phyloP scores from a whole-genome alignment of 2,797 vertebrate species.

The Pangasius larnaudii region DNA sequence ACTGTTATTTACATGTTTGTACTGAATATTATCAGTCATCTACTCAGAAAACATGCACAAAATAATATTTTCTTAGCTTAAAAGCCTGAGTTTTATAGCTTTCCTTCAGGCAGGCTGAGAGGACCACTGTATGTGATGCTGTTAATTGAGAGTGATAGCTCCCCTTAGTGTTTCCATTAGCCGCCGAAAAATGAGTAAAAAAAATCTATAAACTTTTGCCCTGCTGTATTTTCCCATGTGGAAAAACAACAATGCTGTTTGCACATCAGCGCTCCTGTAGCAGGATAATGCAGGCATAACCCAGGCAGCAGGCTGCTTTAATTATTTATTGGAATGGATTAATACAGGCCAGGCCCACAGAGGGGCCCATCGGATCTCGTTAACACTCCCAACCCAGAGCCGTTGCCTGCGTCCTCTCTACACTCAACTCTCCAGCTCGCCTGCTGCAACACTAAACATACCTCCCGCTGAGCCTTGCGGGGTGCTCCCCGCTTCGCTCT shows the following conservation, averaged over 20 bases:
- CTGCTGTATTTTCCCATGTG: neutral
- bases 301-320: slow-evolving; percentile 42
- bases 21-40: neutral
- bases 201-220: slow-evolving; percentile 33
- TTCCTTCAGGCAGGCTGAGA: neutral
- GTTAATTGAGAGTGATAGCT: slow-evolving; percentile 39
- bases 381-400: slow-evolving; percentile 58
- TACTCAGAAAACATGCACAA: neutral
- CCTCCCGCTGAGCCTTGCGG: slow-evolving; percentile 54
- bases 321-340: slow-evolving; percentile 55
- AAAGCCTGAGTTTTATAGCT: neutral
- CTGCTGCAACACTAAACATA: slow-evolving; percentile 51
- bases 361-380: slow-evolving; percentile 60
- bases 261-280: slow-evolving; percentile 5
- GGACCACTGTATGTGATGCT: neutral
- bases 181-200: slow-evolving; percentile 13
- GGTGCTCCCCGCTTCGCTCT: slow-evolving; percentile 34
- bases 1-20: neutral
- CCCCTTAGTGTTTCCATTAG: slow-evolving; percentile 25
- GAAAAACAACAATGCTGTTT: slow-evolving; percentile 26
- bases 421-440: slow-evolving; percentile 41
- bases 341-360: slow-evolving; percentile 56
- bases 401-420: slow-evolving; percentile 41
- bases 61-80: neutral
- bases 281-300: slow-evolving; percentile 30